These are phyloP conservation scores for Drosophila nannoptera DNA, from an alignment of 1,140 invertebrate genomes.

Conservation along the genomic window DNA sequence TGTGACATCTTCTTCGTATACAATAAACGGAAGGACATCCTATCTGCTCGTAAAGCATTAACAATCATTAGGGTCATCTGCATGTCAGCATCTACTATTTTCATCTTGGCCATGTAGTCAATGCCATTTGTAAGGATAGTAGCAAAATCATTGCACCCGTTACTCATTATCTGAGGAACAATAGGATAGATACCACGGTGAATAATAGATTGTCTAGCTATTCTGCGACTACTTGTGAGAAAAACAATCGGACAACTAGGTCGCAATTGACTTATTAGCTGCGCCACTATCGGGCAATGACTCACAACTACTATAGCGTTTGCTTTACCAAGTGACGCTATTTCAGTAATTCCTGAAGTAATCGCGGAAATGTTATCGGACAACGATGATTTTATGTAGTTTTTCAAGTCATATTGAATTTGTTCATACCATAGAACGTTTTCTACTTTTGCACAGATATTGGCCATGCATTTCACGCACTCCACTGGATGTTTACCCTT, in stretches of 20 bases:
- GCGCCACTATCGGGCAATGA: conserved; percentile 32
- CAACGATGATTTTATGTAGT: conserved; percentile 2
- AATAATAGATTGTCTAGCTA: conserved; percentile 41
- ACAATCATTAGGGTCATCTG: conserved; percentile 38
- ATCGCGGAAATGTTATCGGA: conserved; percentile 43
- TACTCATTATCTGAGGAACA: conserved; percentile 44
- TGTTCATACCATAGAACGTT: conserved; percentile 55
- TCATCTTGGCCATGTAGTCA: conserved; percentile 25
- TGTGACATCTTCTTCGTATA: conserved; percentile 21
- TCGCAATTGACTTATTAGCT: conserved; percentile 51
- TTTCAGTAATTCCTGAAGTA: conserved; percentile 44
- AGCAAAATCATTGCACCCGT: conserved; percentile 33
- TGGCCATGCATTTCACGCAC: conserved; percentile 45
- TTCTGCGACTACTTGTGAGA: conserved; percentile 25
- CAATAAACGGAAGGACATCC: conserved; percentile 42
- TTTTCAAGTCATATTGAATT: conserved; percentile 44
- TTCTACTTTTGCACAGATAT: conserved; percentile 56
- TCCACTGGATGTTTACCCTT: conserved; percentile 96
- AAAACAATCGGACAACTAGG: conserved; percentile 50
- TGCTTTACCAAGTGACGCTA: conserved; percentile 33
- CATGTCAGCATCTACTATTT: conserved; percentile 29
- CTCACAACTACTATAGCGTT: conserved; percentile 53
- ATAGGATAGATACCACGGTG: conserved; percentile 49
- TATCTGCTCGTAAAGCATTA: conserved; percentile 47
- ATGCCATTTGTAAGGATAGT: conserved; percentile 38